Evolutionary conservation across 2,888 invertebrate species (phyloP).

Genomic region (Griposia aprilina): DNA sequence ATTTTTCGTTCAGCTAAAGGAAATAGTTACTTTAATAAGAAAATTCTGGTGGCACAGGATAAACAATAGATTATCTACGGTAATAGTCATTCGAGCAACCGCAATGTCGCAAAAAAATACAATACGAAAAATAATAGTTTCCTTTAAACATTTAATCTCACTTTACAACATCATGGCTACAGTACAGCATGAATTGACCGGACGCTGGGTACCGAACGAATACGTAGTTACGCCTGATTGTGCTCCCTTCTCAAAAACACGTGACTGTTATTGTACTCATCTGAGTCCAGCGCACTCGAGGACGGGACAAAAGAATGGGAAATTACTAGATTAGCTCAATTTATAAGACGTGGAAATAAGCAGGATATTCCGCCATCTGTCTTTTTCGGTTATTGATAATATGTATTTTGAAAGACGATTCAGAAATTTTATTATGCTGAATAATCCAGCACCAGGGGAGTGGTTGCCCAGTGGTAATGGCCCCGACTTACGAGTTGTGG

Average conservation of each 20-base stretch:
- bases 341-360: neutral
- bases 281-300: neutral
- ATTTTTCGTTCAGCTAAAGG: no score
- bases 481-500: no score
- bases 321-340: slow-evolving; percentile 32
- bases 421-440: neutral
- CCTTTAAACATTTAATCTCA: neutral
- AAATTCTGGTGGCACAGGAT: no score
- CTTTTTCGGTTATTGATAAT: neutral
- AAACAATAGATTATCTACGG: no score
- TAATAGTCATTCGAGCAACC: no score
- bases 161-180: slow-evolving; percentile 26
- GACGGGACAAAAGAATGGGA: neutral
- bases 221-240: slow-evolving; percentile 49
- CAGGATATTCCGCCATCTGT: neutral
- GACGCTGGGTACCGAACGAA: slow-evolving; percentile 44
- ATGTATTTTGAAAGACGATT: neutral
- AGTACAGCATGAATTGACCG: slow-evolving; percentile 42
- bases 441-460: no score
- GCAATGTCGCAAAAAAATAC: no score
- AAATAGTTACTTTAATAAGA: no score
- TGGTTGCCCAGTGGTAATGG: no score
- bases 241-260: slow-evolving; percentile 25
- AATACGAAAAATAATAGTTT: no score
- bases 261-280: slow-evolving; percentile 37